Base-by-base conservation (phyloP, 2,113 vertebrate species). In the Abramis brama region DNA sequence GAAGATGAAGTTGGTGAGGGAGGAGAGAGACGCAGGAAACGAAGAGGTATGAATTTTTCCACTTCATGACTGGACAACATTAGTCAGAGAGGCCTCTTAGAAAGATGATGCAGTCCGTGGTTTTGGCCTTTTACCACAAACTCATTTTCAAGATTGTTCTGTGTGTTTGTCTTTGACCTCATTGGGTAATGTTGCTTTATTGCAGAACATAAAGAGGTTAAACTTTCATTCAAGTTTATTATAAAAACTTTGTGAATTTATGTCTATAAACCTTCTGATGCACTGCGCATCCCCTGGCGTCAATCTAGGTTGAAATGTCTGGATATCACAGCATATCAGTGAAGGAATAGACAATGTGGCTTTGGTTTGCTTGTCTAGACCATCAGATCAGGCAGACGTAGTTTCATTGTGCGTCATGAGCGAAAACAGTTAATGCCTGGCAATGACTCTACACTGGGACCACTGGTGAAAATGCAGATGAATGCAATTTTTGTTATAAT, bases 11-110 rank as follows among this genome's bases (percentile, higher is more conserved):
- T 94, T 71, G 96, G 95, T 57, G 97, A 97, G 43, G 94, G 96
- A 33, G 96, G 96, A 90, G 97, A 97, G 91, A 97, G 97, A 88
- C 94, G 93, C 87, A 96, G 96, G 89, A 98, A 95, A 84, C 95
- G 96, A 43, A 95, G 95, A 92, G 98, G 98, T 98, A 90, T 73
- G 47, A 47, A 6, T 19, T 50, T 30, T 66, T 50, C 30, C 33
- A 8, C n/a, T 66, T 77, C 33, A 7, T 59, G 59, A 39, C 30
- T 8, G 4, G 10, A 9, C 60, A 27, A 19, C 13, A 2, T 70
- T 21, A 43, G n/a, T 50, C 39, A 74, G 8, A 70, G 19, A 45
- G 10, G 25, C 5, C 27, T 52, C 55, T 52, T 39, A 60, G 45
- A 43, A 21, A 33, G 3, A 74, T 70, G 45, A 43, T 36, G 30